Conservation (phyloP, 2,113 vertebrate genomes). For the Pimephales promelas region DNA sequence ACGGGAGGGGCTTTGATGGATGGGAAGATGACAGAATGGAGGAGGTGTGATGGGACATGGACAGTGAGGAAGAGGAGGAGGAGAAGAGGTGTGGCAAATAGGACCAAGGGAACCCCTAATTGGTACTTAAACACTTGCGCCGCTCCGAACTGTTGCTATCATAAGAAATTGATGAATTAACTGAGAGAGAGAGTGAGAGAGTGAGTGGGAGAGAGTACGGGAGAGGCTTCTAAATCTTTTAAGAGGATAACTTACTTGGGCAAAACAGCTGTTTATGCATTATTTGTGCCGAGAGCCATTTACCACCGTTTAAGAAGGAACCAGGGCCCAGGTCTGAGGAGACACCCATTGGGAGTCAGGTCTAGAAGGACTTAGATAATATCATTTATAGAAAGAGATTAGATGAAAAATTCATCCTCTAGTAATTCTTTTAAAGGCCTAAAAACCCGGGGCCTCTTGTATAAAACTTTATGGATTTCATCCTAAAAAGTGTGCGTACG, state of each 20-base stretch:
- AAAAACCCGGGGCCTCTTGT: conserved; percentile 52
- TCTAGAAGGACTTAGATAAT: conserved; percentile 57
- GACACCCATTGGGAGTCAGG: conserved; percentile 66
- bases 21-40: too few relatives aligned
- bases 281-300: conserved; percentile 82
- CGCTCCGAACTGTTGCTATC: conserved; percentile 82
- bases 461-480: too few relatives aligned
- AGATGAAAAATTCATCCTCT: conserved; percentile 79
- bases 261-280: conserved; percentile 88
- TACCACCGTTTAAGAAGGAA: conserved; percentile 80
- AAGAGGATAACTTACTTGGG: conserved; percentile 86
- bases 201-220: conserved; percentile 62
- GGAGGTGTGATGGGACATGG: conserved; percentile 47
- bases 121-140: conserved; percentile 78
- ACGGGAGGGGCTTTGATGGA: neutral
- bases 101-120: conserved; percentile 76
- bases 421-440: conserved; percentile 72
- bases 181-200: conserved; percentile 73
- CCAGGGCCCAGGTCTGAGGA: conserved; percentile 70
- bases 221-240: conserved; percentile 80
- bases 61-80: conserved; percentile 38
- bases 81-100: conserved; percentile 72
- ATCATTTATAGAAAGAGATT: conserved; percentile 76
- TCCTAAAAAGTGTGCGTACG: too few relatives aligned
- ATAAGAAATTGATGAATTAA: conserved; percentile 87